Evolutionary conservation across 2,888 invertebrate genomes (phyloP).

Genomic region (Punctoribates punctum): DNA sequence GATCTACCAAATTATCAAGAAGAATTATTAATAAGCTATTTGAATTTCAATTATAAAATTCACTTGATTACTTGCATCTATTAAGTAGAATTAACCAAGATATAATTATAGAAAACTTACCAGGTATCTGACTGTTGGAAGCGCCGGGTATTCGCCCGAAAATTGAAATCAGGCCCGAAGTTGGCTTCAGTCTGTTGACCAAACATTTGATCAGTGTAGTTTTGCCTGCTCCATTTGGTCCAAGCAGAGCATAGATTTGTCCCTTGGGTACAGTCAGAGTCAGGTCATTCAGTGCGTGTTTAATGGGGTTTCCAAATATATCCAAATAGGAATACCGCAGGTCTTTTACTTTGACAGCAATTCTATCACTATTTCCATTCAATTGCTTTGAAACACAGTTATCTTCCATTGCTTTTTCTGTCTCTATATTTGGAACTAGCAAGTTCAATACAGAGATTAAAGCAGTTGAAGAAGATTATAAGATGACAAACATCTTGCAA

Average conservation of each 20-base stretch:
- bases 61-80: too few relatives aligned
- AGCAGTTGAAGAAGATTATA: too few relatives aligned
- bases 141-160: constrained; percentile 29
- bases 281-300: not conserved
- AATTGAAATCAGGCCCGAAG: not conserved
- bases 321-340: not conserved
- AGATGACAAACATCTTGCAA: too few relatives aligned
- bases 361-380: not conserved
- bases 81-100: too few relatives aligned
- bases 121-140: not conserved
- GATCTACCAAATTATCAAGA: too few relatives aligned
- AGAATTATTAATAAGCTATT: too few relatives aligned
- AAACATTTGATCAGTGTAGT: constrained; percentile 39
- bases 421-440: too few relatives aligned
- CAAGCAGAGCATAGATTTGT: constrained; percentile 10
- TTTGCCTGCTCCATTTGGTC: constrained; percentile 41
- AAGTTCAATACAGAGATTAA: too few relatives aligned
- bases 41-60: too few relatives aligned
- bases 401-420: not conserved
- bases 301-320: not conserved
- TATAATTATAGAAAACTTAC: not conserved
- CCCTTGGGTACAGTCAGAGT: constrained; percentile 15
- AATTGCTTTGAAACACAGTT: not conserved
- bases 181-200: constrained; percentile 30
- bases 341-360: constrained; percentile 1